These are phyloP conservation scores for Drosophila athabasca DNA, from an alignment of 1,140 invertebrate genomes.

Conservation along the genomic window DNA sequence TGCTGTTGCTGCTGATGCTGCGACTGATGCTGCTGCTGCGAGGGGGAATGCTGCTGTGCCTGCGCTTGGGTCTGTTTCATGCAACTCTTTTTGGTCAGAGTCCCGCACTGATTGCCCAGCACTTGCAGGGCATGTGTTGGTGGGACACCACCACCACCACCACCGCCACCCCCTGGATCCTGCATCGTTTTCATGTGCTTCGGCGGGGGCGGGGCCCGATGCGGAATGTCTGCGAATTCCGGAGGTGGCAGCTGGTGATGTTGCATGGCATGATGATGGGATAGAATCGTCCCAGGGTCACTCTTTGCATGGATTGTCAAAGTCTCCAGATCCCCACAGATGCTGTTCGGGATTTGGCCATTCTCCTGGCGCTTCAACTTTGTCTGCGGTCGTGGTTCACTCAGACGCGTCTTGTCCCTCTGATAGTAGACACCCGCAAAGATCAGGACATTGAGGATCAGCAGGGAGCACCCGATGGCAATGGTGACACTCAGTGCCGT, in stretches of 20 bases:
- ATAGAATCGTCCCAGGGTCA: constrained; percentile 87
- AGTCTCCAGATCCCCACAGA: constrained; percentile 90
- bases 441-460: constrained; percentile 95
- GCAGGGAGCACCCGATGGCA: constrained; percentile 95
- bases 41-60: constrained; percentile 74
- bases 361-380: constrained; percentile 91
- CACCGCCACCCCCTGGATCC: constrained; percentile 84
- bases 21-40: constrained; percentile 72
- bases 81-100: constrained; percentile 87
- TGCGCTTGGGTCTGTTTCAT: constrained; percentile 79
- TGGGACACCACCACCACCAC: constrained; percentile 84
- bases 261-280: constrained; percentile 88
- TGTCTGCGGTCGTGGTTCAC: constrained; percentile 85
- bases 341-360: constrained; percentile 92
- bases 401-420: constrained; percentile 91
- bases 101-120: constrained; percentile 86
- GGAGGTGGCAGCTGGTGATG: constrained; percentile 91
- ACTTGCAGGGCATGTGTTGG: constrained; percentile 88
- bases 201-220: constrained; percentile 89
- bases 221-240: constrained; percentile 90
- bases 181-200: constrained; percentile 88
- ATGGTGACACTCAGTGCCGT: constrained; percentile 95
- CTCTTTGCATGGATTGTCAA: constrained; percentile 88
- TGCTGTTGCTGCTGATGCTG: constrained; percentile 80
- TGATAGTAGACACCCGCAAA: constrained; percentile 98